Evolutionary conservation across 1,140 invertebrate species (phyloP), one percentile per base, ranked within the genome.

Genomic region (Ruditapes philippinarum): DNA sequence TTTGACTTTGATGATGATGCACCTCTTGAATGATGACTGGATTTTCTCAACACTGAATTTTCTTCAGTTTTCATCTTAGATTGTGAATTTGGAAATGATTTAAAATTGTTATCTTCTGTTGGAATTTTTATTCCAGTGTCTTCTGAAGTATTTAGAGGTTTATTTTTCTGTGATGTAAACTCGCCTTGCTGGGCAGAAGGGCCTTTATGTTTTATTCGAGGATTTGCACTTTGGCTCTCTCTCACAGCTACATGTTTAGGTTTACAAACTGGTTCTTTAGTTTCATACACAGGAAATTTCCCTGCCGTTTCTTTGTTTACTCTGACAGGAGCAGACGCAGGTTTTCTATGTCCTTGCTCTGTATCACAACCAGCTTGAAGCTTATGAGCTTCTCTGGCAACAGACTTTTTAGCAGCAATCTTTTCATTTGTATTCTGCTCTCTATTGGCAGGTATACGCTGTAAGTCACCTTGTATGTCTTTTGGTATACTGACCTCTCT

Each of bases 261-360:
- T 54, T 45, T 49, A 38, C 49, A 49, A 28, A 49, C 42, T 9
- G 38, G 7, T 1, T 78, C 65, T 38, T 70, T 70, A 7, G 33
- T 70, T 70, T 70, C 65, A 40, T 78, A 51, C 25, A 33, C 40
- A 49, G 74, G 74, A 49, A 22, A 51, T 78, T 78, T 78, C 3
- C 49, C 42, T 14, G 74, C 28, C 51, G 25, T 78, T 1, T 14
- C 42, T 2, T 5, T 45, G 22, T n/a, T 12, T 19, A 14, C 19
- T 36, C 65, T 68, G n/a, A 49, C 40, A 25, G 81, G 81, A 19
- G 81, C 81, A 22, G 81, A 84, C 11, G 25, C 38, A 11, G 62
- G 62, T n/a, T 84, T 68, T 2, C 33, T 28, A 17, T 33, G 51
- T 14, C 42, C 25, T 19, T 33, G n/a, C 7, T 60, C 31, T 25